A percentile compares a stretch with the other conserved stretches of the same genome.
phyloP scores from a whole-genome alignment of 2,113 vertebrate genomes.

The Propithecus coquereli region DNA sequence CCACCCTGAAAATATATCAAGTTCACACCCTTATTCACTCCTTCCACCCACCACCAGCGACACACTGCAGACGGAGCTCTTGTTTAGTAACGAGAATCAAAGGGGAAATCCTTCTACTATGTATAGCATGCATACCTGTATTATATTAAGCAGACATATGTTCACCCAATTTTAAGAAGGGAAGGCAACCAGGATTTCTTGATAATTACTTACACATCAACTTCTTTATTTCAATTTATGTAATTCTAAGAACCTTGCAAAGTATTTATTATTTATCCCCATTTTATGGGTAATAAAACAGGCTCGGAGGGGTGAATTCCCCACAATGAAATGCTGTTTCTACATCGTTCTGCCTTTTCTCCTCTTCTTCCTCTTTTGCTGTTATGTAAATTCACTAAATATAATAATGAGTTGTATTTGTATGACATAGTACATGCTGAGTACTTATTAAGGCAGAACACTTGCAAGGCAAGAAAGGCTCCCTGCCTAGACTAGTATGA shows the following conservation, averaged over 20 bases:
- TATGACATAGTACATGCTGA: not conserved
- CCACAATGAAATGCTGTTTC: not conserved
- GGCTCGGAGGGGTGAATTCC: not conserved
- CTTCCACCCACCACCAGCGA: not conserved
- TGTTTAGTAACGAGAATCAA: not conserved
- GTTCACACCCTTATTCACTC: not conserved
- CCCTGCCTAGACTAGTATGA: not conserved
- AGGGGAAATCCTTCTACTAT: not conserved
- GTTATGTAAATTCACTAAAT: constrained; percentile 29
- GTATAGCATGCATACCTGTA: not conserved
- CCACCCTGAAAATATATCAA: not conserved
- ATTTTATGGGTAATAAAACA: not conserved
- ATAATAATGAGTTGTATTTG: not conserved
- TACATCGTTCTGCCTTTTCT: not conserved
- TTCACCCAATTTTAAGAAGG: not conserved
- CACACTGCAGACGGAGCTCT: not conserved
- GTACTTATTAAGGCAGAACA: not conserved
- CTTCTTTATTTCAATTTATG: constrained; percentile 6
- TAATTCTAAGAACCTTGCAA: constrained; percentile 4
- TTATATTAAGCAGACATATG: not conserved
- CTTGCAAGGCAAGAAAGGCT: constrained; percentile 28
- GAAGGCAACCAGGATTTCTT: constrained; percentile 1
- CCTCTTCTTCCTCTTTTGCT: not conserved
- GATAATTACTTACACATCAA: not conserved
- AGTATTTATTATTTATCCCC: not conserved